Evolutionary conservation across 2,888 invertebrate species (phyloP).

Genomic region (Harpalus rubripes): DNA sequence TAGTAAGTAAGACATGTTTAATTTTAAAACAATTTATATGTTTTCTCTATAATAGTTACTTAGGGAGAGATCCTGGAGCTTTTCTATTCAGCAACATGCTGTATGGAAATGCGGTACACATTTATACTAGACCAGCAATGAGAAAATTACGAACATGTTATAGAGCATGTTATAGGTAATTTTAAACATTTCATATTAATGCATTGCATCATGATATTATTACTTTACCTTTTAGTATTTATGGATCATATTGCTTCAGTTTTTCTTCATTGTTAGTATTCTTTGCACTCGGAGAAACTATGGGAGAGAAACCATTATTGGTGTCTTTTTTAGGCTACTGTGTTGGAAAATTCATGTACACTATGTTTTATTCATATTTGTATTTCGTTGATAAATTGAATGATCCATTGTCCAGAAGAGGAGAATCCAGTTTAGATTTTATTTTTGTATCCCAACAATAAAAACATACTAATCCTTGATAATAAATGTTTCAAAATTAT

Average conservation of each 20-base stretch:
- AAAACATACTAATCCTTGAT: background rate
- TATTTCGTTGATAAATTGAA: conserved; percentile 27
- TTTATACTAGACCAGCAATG: conserved; percentile 56
- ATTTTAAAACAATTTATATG: background rate
- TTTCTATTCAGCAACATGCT: conserved; percentile 51
- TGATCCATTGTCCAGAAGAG: conserved; percentile 8
- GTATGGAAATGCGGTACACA: conserved; percentile 48
- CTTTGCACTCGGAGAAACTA: conserved; percentile 10
- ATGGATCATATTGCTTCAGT: conserved; percentile 32
- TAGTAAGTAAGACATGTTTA: conserved; percentile 69
- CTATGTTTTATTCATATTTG: conserved; percentile 24
- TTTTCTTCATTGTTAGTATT: conserved; percentile 32
- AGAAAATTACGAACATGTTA: conserved; percentile 8
- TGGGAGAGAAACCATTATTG: background rate
- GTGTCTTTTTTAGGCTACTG: conserved; percentile 10
- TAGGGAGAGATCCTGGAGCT: conserved; percentile 41
- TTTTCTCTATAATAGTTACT: conserved; percentile 19
- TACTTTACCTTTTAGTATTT: conserved; percentile 22
- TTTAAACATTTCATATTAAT: background rate
- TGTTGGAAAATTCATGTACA: conserved; percentile 28
- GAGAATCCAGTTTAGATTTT: conserved; percentile 6
- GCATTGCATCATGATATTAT: too few species aligned
- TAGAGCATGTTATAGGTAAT: conserved; percentile 40
- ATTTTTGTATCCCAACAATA: background rate
- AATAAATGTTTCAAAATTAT: too few species aligned